These are phyloP conservation scores for Dicrostonyx torquatus DNA, from an alignment of 2,797 vertebrate genomes.

Conservation along the genomic window DNA sequence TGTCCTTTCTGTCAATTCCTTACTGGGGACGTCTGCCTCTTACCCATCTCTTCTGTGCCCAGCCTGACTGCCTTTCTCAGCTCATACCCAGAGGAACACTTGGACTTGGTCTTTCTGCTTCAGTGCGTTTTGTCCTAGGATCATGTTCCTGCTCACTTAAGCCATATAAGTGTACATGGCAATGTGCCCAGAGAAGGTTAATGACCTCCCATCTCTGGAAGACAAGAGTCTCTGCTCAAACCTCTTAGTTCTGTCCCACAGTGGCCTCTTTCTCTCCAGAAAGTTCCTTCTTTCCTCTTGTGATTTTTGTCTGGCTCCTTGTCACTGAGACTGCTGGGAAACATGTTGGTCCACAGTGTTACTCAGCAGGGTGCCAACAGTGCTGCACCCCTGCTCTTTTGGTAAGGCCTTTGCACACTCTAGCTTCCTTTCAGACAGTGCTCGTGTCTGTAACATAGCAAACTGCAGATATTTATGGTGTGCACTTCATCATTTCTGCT, in stretches of 20 bases:
- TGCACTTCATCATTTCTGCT: not conserved
- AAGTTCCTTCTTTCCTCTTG: not conserved
- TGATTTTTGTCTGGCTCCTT: not conserved
- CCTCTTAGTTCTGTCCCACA: not conserved
- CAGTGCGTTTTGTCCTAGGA: not conserved
- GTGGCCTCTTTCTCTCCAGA: not conserved
- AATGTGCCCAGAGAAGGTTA: not conserved
- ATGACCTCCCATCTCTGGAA: not conserved
- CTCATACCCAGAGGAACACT: not conserved
- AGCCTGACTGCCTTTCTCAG: not conserved
- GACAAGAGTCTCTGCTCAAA: not conserved
- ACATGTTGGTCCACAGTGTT: not conserved
- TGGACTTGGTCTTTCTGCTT: not conserved
- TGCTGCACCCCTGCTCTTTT: not conserved
- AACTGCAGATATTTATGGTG: not conserved
- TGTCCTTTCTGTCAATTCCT: not conserved
- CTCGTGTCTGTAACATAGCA: not conserved
- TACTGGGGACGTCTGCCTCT: not conserved
- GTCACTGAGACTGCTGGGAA: not conserved
- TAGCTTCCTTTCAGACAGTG: not conserved
- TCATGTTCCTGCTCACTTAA: not conserved
- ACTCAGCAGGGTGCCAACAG: not conserved
- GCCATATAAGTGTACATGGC: not conserved
- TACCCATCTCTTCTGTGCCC: not conserved
- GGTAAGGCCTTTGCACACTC: not conserved